Percentiles rank a stretch among this genome's conserved stretches.
phyloP scores from a whole-genome alignment of 2,113 vertebrate genomes.

The Hemichromis elongatus region DNA sequence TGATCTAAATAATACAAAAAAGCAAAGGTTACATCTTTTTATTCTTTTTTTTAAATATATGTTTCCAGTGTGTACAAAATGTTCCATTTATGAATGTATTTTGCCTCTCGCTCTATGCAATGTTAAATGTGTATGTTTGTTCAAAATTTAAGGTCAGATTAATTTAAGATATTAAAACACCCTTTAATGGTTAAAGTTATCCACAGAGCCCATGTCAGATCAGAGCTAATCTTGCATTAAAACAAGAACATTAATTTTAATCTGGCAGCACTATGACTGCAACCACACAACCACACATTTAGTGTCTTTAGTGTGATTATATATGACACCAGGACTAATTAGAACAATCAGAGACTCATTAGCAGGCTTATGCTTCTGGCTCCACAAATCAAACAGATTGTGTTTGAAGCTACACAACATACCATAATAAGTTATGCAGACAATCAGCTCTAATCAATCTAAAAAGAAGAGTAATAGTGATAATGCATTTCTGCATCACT shows the following conservation, averaged over 20 bases:
- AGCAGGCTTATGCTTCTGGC: neutral
- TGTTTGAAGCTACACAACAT: neutral
- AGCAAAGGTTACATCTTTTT: too few species aligned
- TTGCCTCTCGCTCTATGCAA: neutral
- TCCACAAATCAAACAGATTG: neutral
- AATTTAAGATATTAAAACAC: neutral
- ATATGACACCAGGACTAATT: neutral
- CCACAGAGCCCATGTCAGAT: too few species aligned
- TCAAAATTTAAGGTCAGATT: neutral
- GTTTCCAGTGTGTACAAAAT: neutral
- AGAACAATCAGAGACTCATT: neutral
- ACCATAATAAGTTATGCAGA: conserved; percentile 1
- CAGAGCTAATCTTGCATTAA: neutral
- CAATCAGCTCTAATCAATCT: conserved; percentile 36
- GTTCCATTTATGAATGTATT: neutral
- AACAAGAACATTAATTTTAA: neutral
- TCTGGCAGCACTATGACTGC: neutral
- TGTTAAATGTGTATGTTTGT: neutral
- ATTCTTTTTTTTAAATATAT: neutral
- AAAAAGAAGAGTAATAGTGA: neutral
- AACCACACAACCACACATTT: neutral
- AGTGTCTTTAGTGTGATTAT: neutral
- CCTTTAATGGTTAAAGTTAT: neutral
- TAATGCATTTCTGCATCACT: conserved; percentile 29
- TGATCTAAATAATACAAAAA: neutral